Percentiles rank a stretch among this genome's conserved stretches.
These are phyloP conservation scores for Plagodis pulveraria DNA, from an alignment of 2,888 invertebrate genomes.

Conservation along the genomic window DNA sequence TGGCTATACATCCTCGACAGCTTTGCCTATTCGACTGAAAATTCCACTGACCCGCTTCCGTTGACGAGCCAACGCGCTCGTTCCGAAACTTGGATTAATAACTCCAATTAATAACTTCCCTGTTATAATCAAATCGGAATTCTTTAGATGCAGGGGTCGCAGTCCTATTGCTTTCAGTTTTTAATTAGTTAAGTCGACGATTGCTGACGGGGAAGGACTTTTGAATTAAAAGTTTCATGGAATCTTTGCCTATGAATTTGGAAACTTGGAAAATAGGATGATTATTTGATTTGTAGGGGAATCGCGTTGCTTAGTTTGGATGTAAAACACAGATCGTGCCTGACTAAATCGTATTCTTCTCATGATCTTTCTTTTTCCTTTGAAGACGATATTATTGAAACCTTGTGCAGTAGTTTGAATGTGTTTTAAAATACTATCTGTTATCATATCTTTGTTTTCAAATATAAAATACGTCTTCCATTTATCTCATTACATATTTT, in stretches of 20 bases:
- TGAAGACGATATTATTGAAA: no score
- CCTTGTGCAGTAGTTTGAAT: no score
- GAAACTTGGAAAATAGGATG: neutral
- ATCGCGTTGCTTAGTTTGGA: no score
- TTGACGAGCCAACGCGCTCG: slow-evolving; percentile 22
- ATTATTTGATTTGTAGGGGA: neutral
- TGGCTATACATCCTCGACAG: slow-evolving; percentile 9
- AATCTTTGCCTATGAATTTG: slow-evolving; percentile 5
- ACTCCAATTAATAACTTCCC: slow-evolving; percentile 60
- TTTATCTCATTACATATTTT: no score
- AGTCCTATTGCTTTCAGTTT: slow-evolving; percentile 51
- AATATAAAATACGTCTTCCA: no score
- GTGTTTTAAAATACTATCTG: no score
- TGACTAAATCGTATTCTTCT: no score
- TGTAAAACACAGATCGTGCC: no score
- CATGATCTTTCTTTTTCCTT: no score
- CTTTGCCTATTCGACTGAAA: slow-evolving; percentile 53
- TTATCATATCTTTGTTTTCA: no score
- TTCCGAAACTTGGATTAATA: slow-evolving; percentile 10
- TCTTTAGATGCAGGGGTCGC: slow-evolving; percentile 51
- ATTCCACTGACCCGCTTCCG: slow-evolving; percentile 63
- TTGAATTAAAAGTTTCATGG: slow-evolving; percentile 15
- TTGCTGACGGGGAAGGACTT: slow-evolving; percentile 22
- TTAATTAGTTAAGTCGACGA: slow-evolving; percentile 67
- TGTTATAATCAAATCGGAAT: slow-evolving; percentile 62